Evolutionary conservation across 1,140 invertebrate species (phyloP), one percentile per base, ranked within the genome.

Genomic region (Caenorhabditis latens): DNA sequence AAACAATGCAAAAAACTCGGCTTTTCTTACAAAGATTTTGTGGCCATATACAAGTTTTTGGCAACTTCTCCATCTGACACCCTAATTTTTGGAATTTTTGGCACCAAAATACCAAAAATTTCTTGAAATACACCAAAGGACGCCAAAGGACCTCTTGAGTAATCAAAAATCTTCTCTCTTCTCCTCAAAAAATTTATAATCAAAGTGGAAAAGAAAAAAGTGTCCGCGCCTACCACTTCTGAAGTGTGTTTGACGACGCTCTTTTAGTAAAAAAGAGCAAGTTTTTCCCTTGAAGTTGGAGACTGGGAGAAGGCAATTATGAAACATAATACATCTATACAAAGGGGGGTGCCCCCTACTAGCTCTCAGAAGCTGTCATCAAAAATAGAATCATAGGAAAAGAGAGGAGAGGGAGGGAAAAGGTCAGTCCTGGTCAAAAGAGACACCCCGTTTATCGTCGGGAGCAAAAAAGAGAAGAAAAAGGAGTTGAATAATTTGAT

Each of bases 241-340:
- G 6, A 58, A 19, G 55, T 16, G 55, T 14, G 55, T 19, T 16
- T 19, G 13, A 24, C n/a, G 24, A 9, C 9, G 11, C 61, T 53
- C 16, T 53, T 53, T 53, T 9, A 53, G 50, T 0, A 9, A 53
- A 11, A 53, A 9, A 40, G 61, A 63, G 61, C 13, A 21, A 40
- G 24, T 32, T 32, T 32, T 32, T 32, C 32, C 32, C 1, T 32
- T 2, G 1, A 32, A 46, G 40, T 16, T 21, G 32, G 32, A 32
- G 32, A 65, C 21, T 40, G 43, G 32, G 61, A 9, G 16, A 75
- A 50, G 46, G 71, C 71, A 79, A 79, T 79, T 79, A 79, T 79
- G 71, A 79, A 79, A 50, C 71, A 79, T 79, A 79, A 79, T 79
- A 79, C 67, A 71, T 21, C 19, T 79, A 79, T 79, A 79, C 71